Evolutionary conservation across 1,140 invertebrate genomes (phyloP), one percentile per base, ranked within the genome.

Genomic region (Aphaenogaster rudis): DNA sequence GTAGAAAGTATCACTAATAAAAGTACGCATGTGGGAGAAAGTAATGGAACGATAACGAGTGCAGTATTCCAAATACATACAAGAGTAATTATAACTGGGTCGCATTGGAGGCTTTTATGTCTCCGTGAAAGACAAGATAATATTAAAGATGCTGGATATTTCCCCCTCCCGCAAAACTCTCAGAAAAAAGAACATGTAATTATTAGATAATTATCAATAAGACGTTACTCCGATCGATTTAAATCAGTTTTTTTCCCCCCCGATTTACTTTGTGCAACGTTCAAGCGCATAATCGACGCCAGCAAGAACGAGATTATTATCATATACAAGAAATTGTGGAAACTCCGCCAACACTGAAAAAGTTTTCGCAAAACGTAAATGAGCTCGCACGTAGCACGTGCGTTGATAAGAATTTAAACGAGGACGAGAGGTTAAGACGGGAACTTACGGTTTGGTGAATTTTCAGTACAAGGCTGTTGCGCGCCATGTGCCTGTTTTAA

Each of bases 381-480:
- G 17, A 3, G 21, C 21, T 71, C 7, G 36, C 7, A 15, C 15
- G 15, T 9, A 39, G 7, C 61, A 33, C 45, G 28, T 33, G 42
- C 48, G n/a, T 36, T 59, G 42, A 82, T 82, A 52, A 81, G 66
- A 81, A 57, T 57, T 71, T 87, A 86, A 36, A 82, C 39, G 59
- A 66, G 57, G 57, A 77, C 61, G 54, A 52, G 64, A 87, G 82
- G 64, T 17, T 45, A 8, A 28, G 42, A 45, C 42, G 42, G 8
- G 28, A 74, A 52, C 78, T 48, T 79, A 86, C 82, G 87, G 76
- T 86, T 88, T 86, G 64, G 6, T 91, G 89, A 57, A 88, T 91
- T 91, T 91, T 72, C 48, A 86, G 82, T 76, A 88, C 90, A 91
- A 88, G 89, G 86, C 61, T 89, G 48, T 61, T 52, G 48, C 15